Evolutionary conservation across 2,113 vertebrate species (phyloP), one percentile per base, ranked within the genome.

Genomic region (Lontra canadensis): DNA sequence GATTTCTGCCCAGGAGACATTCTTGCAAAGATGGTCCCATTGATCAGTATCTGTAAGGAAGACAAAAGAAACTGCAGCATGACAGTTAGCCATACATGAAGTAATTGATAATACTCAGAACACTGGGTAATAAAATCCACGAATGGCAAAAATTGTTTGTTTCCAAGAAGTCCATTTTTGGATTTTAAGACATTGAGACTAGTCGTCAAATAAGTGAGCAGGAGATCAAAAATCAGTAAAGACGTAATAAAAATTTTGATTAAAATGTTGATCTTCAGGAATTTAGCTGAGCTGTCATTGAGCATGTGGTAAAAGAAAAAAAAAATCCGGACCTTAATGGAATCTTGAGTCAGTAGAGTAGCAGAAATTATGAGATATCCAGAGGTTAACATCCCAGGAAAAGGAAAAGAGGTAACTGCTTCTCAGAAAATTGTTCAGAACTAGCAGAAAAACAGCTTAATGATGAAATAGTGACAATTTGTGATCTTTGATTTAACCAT

Each of bases 1-100:
- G 99, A 98, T 95, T 99, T 99, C 95, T 99, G 99, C 49, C 98
- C 97, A 25, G 99, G 99, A 97, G 99, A 99, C 99, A 99, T 99
- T 97, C 99, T 98, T 93, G 99, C 99, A 98, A 99, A 99, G 96
- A 99, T 98, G 7, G 99, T 99, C 57, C 98, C 98, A 10, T 98
- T 98, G 90, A 99, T 95, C 76, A 99, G 98, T 88, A 99, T 98
- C 99, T 99, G 92, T 55, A 94, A 98, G 79, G 12, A 83, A 92
- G 15, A 34, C 25, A 42, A 80, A 15, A 6, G 8, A 88, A 61
- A 88, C 11, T 7, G 74, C 55, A 52, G 69, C 55, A 71, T 44
- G 17, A 89, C 55, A 87, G 13, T 2, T 59, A n/a, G 29, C 42
- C 39, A 59, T 31, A 74, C 15, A 71, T 57, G 20, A 88, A 73